phyloP scores from a whole-genome alignment of 2,888 invertebrate genomes.

The Muscina levida region DNA sequence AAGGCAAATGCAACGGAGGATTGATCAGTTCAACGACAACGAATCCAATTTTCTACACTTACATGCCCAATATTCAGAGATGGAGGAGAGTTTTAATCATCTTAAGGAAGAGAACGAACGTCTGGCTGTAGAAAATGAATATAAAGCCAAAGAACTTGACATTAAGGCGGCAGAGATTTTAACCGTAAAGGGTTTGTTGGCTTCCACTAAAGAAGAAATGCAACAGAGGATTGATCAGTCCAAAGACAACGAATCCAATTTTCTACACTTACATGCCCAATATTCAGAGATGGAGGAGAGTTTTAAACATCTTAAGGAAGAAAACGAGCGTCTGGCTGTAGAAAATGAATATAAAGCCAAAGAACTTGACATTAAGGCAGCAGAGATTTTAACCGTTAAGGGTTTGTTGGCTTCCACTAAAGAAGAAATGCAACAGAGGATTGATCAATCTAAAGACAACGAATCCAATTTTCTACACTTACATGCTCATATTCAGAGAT shows the following conservation, averaged over 20 bases:
- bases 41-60: slow-evolving; percentile 2
- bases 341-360: neutral
- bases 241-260: neutral
- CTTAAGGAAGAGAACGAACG: neutral
- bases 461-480: slow-evolving; percentile 2
- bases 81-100: neutral
- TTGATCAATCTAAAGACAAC: neutral
- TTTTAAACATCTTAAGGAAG: neutral
- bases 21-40: neutral
- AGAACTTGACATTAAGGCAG: neutral
- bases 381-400: neutral
- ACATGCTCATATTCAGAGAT: neutral
- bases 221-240: neutral
- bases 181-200: neutral
- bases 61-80: neutral
- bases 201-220: neutral
- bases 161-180: neutral
- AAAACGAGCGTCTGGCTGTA: neutral
- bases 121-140: neutral
- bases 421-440: too few relatives aligned
- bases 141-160: neutral
- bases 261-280: neutral
- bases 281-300: neutral
- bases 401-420: too few relatives aligned
- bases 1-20: neutral